Base-by-base conservation (phyloP, 2,888 invertebrate genomes). In the Himalopsyche kuldschensis region DNA sequence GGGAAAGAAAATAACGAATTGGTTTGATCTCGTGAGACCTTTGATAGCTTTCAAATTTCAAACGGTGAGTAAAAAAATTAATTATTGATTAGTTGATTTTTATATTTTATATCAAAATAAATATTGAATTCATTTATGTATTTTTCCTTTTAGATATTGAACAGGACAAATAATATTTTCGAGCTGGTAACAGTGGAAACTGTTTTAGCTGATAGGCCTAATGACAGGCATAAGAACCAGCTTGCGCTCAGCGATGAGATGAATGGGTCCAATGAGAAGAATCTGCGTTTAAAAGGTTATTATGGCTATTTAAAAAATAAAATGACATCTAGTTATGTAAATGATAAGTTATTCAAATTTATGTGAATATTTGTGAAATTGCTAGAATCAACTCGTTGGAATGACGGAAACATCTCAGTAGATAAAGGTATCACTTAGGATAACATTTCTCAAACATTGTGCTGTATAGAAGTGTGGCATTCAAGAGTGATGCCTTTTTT, bases 121-220 rank as follows among this genome's bases (percentile, higher is more conserved):
- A 6, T 10, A 55, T 15, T 78, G n/a, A 41, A 78, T 46, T 11
- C 11, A 11, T 46, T 8, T n/a, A n/a, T n/a, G n/a, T 75, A 31
- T 77, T 69, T 87, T 20, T n/a, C 46, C 80, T 88, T 88, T 78
- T 89, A 98, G 98, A 98, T 99, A 88, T 91, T 98, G 86, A 97
- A 97, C 88, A 94, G 98, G 87, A 97, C 97, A 2, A 99, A 99
- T 90, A 99, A 99, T 89, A 98, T 99, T 87, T 99, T 99, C 90
- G 99, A 99, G 90, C 90, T 99, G 88, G 95, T 97, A 76, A 97
- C 98, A 0, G 95, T 96, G 5, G 97, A 97, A 84, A 95, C 97
- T 0, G 95, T 97, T n/a, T 93, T 96, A 93, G 88, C 93, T 90
- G 88, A 93, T 90, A 89, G 92, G 89, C 87, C 93, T 87, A 88